Evolutionary conservation across 2,797 vertebrate genomes (phyloP), one percentile per base, ranked within the genome.

Genomic region (Acanthopagrus latus): DNA sequence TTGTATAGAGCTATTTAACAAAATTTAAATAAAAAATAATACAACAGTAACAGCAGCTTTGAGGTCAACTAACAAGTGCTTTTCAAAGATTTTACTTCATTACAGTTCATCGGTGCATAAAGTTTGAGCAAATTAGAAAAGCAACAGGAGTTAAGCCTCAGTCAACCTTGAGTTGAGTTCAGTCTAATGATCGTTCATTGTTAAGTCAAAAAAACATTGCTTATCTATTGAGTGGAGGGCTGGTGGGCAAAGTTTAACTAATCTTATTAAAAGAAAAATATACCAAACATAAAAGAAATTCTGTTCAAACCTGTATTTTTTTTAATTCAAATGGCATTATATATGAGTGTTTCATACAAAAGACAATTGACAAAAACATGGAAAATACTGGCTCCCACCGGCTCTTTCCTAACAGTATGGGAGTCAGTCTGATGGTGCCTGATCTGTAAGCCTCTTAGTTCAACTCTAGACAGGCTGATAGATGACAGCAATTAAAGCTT

Each of bases 401-500:
- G 23, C 56, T 65, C 13, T 70, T 16, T 57, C 29, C 27, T 5
- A 52, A 63, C 58, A 33, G 44, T 68, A 47, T 62, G 55, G 29
- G 38, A 81, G 56, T 64, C 65, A 12, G 60, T 51, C 57, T 71
- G 64, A 80, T 83, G 47, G 62, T 83, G 77, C 88, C 71, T 78
- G 81, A 78, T 80, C 69, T 69, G 71, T 33, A 13, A 47, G 70
- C 25, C 70, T 76, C 14, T 0, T 69, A 81, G 87, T 88, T 88
- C 74, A 86, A 17, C 67, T 56, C 23, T 43, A 74, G 86, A 86
- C 85, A 87, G 82, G 70, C 84, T 93, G 90, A 93, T 73, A 58
- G 82, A 93, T 89, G 86, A 83, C 33, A 47, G 89, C 77, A 81
- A 91, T 92, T 92, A 91, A 6, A 79, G 18, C 70, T 72, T 84